Evolutionary conservation across 2,888 invertebrate species (phyloP).

Genomic region (Drosophila macrothrix): DNA sequence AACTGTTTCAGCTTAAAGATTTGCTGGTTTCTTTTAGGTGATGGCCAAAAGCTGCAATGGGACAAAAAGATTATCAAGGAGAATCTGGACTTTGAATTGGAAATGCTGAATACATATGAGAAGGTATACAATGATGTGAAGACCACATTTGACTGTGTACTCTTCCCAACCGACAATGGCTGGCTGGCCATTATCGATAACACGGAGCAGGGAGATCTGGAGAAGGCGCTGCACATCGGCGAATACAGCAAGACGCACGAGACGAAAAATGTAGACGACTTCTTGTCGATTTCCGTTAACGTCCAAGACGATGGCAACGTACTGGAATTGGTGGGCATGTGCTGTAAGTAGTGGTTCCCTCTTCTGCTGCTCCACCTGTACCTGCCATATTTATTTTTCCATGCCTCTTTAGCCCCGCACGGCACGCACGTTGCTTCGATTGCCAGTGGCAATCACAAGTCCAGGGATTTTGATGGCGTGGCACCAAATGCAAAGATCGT

Average conservation of each 20-base stretch:
- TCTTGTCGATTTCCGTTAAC: conserved; percentile 95
- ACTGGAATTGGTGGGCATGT: conserved; percentile 96
- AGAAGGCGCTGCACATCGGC: conserved; percentile 91
- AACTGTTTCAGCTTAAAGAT: not conserved
- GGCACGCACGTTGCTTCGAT: conserved; percentile 99
- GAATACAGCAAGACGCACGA: conserved; percentile 93
- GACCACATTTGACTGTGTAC: conserved; percentile 96
- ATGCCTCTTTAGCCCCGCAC: conserved; percentile 91
- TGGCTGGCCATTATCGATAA: conserved; percentile 88
- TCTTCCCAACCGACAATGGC: conserved; percentile 95
- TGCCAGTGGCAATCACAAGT: conserved; percentile 94
- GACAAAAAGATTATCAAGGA: conserved; percentile 94
- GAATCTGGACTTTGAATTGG: conserved; percentile 94
- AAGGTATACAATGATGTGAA: conserved; percentile 95
- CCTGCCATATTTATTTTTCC: conserved; percentile 10
- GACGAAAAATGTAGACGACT: conserved; percentile 92
- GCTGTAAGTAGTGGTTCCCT: conserved; percentile 89
- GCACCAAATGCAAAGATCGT: conserved; percentile 98
- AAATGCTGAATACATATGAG: conserved; percentile 92
- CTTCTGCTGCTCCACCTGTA: not conserved
- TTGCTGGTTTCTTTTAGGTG: conserved; percentile 56
- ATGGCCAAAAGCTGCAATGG: conserved; percentile 86
- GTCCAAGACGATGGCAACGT: conserved; percentile 96
- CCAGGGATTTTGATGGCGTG: conserved; percentile 95
- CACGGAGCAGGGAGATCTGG: conserved; percentile 89